A percentile compares a stretch with the other conserved stretches of the same genome.
phyloP scores from a whole-genome alignment of 2,888 invertebrate species.

The Clistopyga incitator region DNA sequence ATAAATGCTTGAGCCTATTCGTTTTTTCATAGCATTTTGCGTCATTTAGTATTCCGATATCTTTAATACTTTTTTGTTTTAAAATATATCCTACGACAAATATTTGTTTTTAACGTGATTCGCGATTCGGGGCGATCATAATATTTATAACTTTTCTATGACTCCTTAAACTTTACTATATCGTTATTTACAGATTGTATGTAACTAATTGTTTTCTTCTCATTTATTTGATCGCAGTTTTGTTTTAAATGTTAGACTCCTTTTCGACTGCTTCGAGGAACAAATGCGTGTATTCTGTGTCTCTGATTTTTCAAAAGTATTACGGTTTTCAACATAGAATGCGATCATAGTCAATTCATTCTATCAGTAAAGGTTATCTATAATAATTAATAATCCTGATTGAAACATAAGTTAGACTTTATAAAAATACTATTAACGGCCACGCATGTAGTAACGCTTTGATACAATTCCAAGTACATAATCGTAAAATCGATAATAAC shows the following conservation, averaged over 20 bases:
- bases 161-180: slow-evolving; percentile 63
- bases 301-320: slow-evolving; percentile 49
- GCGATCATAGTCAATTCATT: slow-evolving; percentile 54
- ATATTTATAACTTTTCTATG: slow-evolving; percentile 65
- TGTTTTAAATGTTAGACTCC: slow-evolving; percentile 40
- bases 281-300: slow-evolving; percentile 66
- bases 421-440: slow-evolving; percentile 81
- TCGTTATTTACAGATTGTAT: slow-evolving; percentile 70
- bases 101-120: slow-evolving; percentile 73
- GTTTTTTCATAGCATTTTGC: slow-evolving; percentile 60
- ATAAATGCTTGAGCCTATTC: slow-evolving; percentile 71
- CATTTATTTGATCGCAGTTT: slow-evolving; percentile 64
- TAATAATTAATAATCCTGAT: slow-evolving; percentile 68
- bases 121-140: slow-evolving; percentile 67
- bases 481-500: slow-evolving; percentile 71
- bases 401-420: slow-evolving; percentile 79
- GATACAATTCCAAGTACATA: slow-evolving; percentile 76
- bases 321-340: slow-evolving; percentile 51
- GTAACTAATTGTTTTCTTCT: slow-evolving; percentile 55
- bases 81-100: slow-evolving; percentile 78
- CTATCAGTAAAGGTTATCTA: slow-evolving; percentile 57
- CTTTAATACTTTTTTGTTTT: slow-evolving; percentile 73
- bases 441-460: slow-evolving; percentile 75
- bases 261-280: slow-evolving; percentile 66
- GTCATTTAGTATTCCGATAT: slow-evolving; percentile 60